Base-by-base conservation (phyloP, 2,797 vertebrate genomes). In the Decapterus maruadsi region DNA sequence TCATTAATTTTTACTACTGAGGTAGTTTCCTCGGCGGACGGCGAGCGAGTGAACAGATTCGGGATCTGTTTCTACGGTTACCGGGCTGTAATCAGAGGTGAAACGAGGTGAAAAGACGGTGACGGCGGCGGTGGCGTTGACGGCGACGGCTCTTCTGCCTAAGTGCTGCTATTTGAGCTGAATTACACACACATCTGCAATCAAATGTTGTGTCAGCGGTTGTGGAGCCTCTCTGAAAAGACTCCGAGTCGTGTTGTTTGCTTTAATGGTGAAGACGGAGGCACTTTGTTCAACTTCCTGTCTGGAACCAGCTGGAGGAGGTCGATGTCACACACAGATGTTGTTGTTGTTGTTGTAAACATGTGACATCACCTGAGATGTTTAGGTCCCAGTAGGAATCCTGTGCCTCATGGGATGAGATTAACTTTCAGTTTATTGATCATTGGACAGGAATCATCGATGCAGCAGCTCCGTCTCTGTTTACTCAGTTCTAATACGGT, bases 1-100 rank as follows among this genome's bases (percentile, higher is more conserved):
- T 97, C 96, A 96, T 98, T 97, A 97, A 97, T 96, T 97, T 97
- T 97, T 97, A 97, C 95, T 95, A 95, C 93, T 82, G 93, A 96
- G 95, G 95, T 96, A 95, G 94, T 26, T 96, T 96, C 94, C 95
- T 94, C 82, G 1, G 34, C 5, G 75, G 78, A 58, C 72, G 0
- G 56, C 38, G 8, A 65, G 56, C 38, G 8, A 62, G 29, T 1
- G 38, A 29, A 10, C 76, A 12, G 65, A 61, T 70, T n/a, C 2
- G 4, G 71, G 79, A 77, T 81, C 26, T 26, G 79, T 75, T 72
- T 46, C 79, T 59, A 13, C 60, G 8, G 77, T 77, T 81, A 60
- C 64, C 43, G 0, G 53, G 42, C 50, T 29, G 62, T 70, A 82
- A 81, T 83, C 71, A 40, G 76, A 79, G 85, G 80, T 77, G 76